Conservation (phyloP, 2,113 vertebrate species). For the Orycteropus afer region DNA sequence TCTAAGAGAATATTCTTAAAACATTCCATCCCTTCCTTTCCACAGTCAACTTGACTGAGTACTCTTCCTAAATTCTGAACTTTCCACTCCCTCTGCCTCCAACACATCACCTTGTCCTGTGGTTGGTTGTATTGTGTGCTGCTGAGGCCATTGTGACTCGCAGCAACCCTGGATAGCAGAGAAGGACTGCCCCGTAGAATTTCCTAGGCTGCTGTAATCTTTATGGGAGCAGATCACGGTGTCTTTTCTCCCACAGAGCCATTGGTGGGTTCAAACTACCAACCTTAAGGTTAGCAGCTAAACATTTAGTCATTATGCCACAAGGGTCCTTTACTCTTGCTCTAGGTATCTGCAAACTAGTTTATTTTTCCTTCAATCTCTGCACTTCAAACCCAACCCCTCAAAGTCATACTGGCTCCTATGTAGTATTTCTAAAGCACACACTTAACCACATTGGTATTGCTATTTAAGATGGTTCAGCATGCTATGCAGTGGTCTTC, state of each 20-base stretch:
- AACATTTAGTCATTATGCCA: not conserved
- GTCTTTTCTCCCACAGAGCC: not conserved
- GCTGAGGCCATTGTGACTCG: not conserved
- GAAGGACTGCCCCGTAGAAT: not conserved
- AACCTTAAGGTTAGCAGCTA: not conserved
- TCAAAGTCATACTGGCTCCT: not conserved
- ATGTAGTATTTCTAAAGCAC: not conserved
- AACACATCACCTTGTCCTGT: not conserved
- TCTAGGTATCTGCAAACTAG: not conserved
- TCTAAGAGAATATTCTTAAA: not conserved
- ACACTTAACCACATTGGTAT: too few species aligned
- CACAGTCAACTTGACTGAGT: rapidly evolving
- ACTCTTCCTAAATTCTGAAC: not conserved
- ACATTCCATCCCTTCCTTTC: not conserved
- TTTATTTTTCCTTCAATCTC: not conserved
- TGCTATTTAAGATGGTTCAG: not conserved
- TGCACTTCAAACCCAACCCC: not conserved
- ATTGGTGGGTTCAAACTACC: not conserved
- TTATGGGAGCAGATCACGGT: not conserved
- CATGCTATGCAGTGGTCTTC: too few species aligned
- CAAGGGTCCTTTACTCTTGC: not conserved
- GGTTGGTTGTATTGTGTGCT: not conserved
- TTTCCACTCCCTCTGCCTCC: not conserved
- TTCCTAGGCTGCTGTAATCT: not conserved
- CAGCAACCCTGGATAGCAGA: too few species aligned